Percentiles rank a stretch among this genome's conserved stretches.
Evolutionary conservation across 2,113 vertebrate species (phyloP).

Genomic region (Paraplagusia blochii): DNA sequence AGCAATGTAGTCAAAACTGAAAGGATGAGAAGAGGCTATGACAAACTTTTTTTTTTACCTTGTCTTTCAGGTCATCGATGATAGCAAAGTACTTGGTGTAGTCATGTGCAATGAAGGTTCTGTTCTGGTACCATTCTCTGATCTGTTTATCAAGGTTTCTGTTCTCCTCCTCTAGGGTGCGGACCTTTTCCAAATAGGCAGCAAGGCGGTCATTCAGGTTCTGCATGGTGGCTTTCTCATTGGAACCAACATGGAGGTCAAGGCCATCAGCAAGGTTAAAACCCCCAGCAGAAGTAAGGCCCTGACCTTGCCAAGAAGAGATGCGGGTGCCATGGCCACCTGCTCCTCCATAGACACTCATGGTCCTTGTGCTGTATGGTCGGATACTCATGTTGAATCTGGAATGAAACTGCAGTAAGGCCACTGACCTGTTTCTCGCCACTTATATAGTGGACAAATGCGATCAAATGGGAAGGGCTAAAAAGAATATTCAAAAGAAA

Average conservation of each 20-base stretch:
- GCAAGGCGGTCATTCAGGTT: constrained; percentile 74
- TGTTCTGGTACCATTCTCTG: constrained; percentile 58
- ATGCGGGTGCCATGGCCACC: constrained; percentile 61
- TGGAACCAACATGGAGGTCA: constrained; percentile 55
- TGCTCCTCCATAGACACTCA: constrained; percentile 69
- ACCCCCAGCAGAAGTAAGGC: constrained; percentile 6
- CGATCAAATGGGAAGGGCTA: constrained; percentile 46
- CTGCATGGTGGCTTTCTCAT: constrained; percentile 76
- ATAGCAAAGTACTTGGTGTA: constrained; percentile 53
- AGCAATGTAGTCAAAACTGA: neutral
- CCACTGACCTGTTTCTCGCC: constrained; percentile 19
- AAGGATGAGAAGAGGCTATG: neutral
- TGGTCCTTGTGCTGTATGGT: constrained; percentile 41
- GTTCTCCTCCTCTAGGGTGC: constrained; percentile 66
- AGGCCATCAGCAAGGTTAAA: constrained; percentile 52
- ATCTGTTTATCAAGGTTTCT: constrained; percentile 66
- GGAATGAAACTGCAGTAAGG: constrained; percentile 53
- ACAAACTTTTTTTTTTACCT: constrained; percentile 52
- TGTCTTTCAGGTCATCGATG: constrained; percentile 63
- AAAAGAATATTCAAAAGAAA: constrained; percentile 14
- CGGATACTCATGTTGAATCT: constrained; percentile 62
- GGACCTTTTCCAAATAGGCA: constrained; percentile 73
- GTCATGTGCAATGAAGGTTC: constrained; percentile 45
- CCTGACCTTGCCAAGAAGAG: constrained; percentile 30
- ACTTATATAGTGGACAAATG: constrained; percentile 50